Conservation (phyloP, 2,888 invertebrate genomes). For the Monochamus alternatus region DNA sequence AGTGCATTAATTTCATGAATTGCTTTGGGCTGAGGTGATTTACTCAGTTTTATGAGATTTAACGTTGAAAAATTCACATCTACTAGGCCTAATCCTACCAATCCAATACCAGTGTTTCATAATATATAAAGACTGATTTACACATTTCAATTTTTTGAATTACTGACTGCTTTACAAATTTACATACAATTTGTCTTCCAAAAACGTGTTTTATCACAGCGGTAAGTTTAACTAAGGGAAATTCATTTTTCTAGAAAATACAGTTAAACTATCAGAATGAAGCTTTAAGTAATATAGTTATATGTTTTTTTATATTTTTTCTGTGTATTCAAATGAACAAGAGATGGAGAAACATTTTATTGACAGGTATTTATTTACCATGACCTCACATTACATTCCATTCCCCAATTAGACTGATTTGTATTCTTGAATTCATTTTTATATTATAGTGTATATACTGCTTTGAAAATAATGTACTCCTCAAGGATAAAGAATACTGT, state of each 20-base stretch:
- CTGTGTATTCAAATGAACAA: no score
- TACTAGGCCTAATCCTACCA: no score
- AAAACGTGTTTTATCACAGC: background rate
- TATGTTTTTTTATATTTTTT: conserved; percentile 3
- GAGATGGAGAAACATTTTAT: no score
- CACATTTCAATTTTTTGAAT: background rate
- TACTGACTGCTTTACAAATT: background rate
- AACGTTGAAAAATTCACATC: no score
- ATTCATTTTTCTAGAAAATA: background rate
- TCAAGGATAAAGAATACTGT: background rate
- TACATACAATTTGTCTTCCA: conserved; percentile 8
- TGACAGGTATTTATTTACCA: background rate
- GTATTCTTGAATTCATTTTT: background rate
- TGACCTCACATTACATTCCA: conserved; percentile 4
- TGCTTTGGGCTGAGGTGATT: no score
- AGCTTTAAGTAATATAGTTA: background rate
- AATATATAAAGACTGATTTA: conserved; percentile 25
- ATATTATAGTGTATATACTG: no score
- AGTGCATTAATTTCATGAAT: no score
- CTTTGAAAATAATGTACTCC: conserved; percentile 12
- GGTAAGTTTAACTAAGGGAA: no score
- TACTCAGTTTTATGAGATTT: no score
- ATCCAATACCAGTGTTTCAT: no score
- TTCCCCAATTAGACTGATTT: conserved; percentile 1
- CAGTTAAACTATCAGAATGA: conserved; percentile 1